Evolutionary conservation across 2,888 invertebrate genomes (phyloP).

Genomic region (Eupithecia centaureata): DNA sequence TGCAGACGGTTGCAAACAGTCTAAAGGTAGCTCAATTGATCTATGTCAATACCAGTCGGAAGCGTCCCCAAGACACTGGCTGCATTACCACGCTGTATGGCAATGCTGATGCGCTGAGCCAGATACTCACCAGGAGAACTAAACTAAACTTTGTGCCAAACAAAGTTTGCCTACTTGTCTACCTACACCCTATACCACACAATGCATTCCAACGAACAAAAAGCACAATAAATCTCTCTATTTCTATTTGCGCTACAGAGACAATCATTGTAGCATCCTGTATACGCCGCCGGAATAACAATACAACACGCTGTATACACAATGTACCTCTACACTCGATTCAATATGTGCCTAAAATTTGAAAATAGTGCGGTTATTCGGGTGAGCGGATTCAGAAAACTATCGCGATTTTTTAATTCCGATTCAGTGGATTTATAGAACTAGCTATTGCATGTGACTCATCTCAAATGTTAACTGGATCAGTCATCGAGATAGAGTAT

Average conservation of each 20-base stretch:
- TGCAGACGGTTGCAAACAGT: too few species aligned
- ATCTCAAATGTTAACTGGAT: neutral
- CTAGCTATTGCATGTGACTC: neutral
- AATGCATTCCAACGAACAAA: conserved; percentile 7
- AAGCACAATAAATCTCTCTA: conserved; percentile 21
- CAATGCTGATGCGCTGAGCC: too few species aligned
- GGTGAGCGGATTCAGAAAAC: neutral
- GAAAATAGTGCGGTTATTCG: neutral
- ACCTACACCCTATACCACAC: neutral
- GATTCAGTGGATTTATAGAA: neutral
- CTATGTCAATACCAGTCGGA: too few species aligned
- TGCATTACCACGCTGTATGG: too few species aligned
- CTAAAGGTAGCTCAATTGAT: too few species aligned
- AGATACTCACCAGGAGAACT: too few species aligned
- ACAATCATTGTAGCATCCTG: conserved; percentile 13
- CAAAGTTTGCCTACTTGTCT: neutral
- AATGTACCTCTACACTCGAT: neutral
- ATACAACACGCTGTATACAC: conserved; percentile 10
- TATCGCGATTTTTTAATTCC: neutral
- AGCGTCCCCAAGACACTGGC: too few species aligned
- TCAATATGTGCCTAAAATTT: conserved; percentile 4
- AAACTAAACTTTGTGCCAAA: too few species aligned
- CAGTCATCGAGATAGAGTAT: too few species aligned
- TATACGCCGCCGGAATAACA: conserved; percentile 23
- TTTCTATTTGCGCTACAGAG: conserved; percentile 17